Evolutionary conservation across 2,797 vertebrate genomes (phyloP).

Genomic region (Sebastiscus albofasciatus): DNA sequence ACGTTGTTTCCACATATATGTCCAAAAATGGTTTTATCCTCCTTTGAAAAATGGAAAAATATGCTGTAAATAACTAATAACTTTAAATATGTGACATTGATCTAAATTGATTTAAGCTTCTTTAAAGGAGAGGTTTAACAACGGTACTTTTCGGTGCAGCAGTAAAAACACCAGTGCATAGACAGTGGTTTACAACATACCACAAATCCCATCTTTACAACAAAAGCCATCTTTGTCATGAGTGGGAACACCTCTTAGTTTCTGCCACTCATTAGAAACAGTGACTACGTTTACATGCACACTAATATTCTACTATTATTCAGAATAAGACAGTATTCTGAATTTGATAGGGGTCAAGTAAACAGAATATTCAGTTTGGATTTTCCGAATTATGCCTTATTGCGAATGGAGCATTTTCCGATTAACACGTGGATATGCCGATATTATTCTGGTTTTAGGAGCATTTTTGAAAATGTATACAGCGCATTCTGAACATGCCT

Average conservation of each 20-base stretch:
- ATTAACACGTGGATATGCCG: neutral
- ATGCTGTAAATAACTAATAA: neutral
- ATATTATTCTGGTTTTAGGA: neutral
- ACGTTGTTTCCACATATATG: neutral
- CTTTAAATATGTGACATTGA: neutral
- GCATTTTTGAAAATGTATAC: neutral
- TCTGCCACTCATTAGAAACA: neutral
- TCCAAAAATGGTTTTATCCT: neutral
- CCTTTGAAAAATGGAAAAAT: neutral
- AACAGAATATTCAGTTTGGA: neutral
- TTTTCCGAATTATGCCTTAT: neutral
- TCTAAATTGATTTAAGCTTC: neutral
- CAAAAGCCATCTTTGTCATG: neutral
- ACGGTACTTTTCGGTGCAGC: neutral
- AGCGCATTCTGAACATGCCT: neutral
- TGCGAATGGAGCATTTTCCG: neutral
- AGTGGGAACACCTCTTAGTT: neutral
- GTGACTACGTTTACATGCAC: neutral
- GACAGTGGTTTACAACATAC: neutral
- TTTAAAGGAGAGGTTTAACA: neutral
- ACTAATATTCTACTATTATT: neutral
- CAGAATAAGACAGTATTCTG: neutral
- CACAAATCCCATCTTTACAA: neutral
- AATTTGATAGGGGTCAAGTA: neutral
- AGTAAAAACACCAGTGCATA: neutral